These are phyloP conservation scores for Camelus bactrianus DNA, from an alignment of 2,113 vertebrate genomes.

Conservation along the genomic window DNA sequence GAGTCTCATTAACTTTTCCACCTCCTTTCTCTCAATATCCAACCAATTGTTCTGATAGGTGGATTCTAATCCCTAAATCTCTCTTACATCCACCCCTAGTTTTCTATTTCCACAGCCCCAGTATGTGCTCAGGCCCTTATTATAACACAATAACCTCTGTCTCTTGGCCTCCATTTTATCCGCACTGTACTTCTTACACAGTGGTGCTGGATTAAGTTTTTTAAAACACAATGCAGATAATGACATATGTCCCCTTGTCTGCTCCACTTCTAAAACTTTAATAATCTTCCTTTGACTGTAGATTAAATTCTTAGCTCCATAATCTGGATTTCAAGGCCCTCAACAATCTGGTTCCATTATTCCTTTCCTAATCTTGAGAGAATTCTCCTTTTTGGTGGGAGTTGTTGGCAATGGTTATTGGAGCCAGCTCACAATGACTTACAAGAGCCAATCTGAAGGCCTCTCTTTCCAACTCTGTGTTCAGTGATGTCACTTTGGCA, in stretches of 20 bases:
- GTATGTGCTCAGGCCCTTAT: background rate
- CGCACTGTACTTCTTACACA: background rate
- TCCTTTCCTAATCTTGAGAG: conserved; percentile 8
- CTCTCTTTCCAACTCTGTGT: background rate
- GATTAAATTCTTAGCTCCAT: conserved; percentile 47
- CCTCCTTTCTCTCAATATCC: background rate
- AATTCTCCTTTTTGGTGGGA: background rate
- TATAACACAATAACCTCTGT: conserved; percentile 1
- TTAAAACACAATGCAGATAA: background rate
- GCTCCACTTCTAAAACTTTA: conserved; percentile 26
- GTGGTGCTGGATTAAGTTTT: conserved; percentile 21
- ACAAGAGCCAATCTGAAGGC: background rate
- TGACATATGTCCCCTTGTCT: background rate
- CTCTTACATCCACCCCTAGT: background rate
- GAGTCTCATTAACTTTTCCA: background rate
- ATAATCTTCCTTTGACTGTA: conserved; percentile 34
- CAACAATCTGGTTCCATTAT: conserved; percentile 25
- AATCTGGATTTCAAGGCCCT: conserved; percentile 38
- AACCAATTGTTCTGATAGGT: background rate
- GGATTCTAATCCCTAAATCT: conserved; percentile 28
- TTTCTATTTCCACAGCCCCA: conserved; percentile 3
- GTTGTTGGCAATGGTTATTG: background rate
- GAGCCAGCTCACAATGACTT: background rate
- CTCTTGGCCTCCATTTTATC: background rate
- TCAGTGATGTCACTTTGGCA: background rate